phyloP scores from a whole-genome alignment of 53 echinoderm and acorn worm species.

The Holothuria scabra region DNA sequence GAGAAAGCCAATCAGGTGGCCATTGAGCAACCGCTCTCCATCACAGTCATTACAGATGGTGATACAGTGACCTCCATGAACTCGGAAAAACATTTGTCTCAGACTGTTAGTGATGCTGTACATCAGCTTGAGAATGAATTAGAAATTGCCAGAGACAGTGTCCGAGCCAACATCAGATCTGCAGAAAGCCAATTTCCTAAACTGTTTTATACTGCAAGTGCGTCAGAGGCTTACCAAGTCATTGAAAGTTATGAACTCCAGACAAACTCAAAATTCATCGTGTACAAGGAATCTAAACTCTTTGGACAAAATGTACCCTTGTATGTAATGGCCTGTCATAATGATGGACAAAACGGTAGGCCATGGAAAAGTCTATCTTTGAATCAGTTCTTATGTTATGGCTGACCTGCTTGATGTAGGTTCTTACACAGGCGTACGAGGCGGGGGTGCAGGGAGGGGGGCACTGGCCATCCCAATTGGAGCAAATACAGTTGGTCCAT shows the following conservation, averaged over 20 bases:
- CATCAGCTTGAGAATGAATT: not conserved
- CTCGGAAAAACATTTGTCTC: no score
- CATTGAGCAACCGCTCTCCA: no score
- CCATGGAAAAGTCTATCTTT: no score
- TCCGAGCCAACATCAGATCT: not conserved
- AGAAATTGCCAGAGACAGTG: not conserved
- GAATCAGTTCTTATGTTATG: no score
- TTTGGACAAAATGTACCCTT: conserved; percentile 34
- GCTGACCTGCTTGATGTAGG: no score
- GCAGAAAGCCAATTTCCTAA: conserved; percentile 13
- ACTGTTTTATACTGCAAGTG: conserved; percentile 12
- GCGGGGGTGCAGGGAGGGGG: no score
- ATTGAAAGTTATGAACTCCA: conserved; percentile 30
- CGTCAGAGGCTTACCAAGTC: conserved; percentile 24
- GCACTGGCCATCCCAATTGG: no score
- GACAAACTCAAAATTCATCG: conserved; percentile 30
- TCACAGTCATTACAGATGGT: no score
- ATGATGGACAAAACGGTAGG: not conserved
- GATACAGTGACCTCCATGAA: no score
- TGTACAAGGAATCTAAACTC: conserved; percentile 38
- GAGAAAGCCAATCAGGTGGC: no score
- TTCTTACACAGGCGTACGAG: no score
- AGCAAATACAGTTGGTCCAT: no score
- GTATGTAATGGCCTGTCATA: conserved; percentile 31
- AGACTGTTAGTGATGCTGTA: not conserved